Conservation (phyloP, 2,797 vertebrate species). For the Danio jaintianensis region DNA sequence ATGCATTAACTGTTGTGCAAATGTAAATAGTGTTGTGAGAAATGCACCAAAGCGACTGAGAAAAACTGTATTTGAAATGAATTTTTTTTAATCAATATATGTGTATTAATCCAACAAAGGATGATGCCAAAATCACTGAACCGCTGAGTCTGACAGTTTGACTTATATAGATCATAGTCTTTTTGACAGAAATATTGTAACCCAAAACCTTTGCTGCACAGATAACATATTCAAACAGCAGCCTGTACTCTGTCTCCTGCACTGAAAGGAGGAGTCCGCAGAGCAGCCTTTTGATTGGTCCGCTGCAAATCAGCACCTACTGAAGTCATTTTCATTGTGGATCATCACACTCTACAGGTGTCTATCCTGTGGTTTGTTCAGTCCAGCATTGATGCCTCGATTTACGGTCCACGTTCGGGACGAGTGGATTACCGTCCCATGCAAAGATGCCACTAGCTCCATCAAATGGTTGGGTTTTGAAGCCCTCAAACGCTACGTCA, state of each 20-base stretch:
- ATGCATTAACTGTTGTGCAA: too few species aligned
- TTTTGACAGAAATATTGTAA: conserved; percentile 5
- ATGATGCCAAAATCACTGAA: background rate
- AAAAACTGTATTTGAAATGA: too few species aligned
- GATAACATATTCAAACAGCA: conserved; percentile 58
- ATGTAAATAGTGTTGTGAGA: too few species aligned
- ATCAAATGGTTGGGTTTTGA: conserved; percentile 89
- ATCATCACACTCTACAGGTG: conserved; percentile 12
- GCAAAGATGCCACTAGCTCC: conserved; percentile 74
- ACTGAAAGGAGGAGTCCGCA: conserved; percentile 66
- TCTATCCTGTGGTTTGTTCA: conserved; percentile 7
- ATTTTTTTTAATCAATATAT: too few species aligned
- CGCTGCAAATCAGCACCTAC: conserved; percentile 27
- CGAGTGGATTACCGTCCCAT: conserved; percentile 95
- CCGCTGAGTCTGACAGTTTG: background rate
- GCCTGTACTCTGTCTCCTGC: conserved; percentile 48
- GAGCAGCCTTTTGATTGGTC: conserved; percentile 73
- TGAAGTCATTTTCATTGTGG: conserved; percentile 18
- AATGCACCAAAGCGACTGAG: too few species aligned
- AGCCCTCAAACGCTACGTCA: conserved; percentile 90
- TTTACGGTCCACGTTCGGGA: conserved; percentile 93
- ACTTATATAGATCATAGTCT: background rate
- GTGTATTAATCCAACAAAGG: background rate
- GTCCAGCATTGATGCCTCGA: conserved; percentile 82
- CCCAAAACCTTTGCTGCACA: conserved; percentile 46